These are phyloP conservation scores for Neoseiulus cucumeris DNA, from an alignment of 1,140 invertebrate species.

Conservation along the genomic window DNA sequence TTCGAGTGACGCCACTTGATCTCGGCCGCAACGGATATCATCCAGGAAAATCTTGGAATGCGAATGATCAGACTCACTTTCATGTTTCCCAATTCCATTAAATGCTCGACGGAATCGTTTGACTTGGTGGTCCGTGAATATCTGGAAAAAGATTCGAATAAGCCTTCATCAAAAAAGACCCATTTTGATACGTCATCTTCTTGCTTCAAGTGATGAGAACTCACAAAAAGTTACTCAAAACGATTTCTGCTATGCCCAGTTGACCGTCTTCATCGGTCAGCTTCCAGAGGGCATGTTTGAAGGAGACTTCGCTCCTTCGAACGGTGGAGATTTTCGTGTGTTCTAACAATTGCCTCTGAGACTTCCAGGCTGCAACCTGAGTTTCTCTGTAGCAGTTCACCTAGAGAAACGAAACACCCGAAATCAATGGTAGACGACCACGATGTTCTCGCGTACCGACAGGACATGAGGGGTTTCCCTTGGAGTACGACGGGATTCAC, in stretches of 20 bases:
- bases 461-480: too few relatives aligned
- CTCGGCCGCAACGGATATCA: background rate
- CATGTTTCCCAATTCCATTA: constrained; percentile 88
- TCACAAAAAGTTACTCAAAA: constrained; percentile 82
- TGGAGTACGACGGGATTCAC: constrained; percentile 30
- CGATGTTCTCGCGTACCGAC: too few relatives aligned
- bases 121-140: constrained; percentile 92
- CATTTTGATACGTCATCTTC: too few relatives aligned
- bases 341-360: background rate
- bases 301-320: constrained; percentile 86
- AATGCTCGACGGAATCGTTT: constrained; percentile 89
- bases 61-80: constrained; percentile 43
- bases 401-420: background rate
- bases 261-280: constrained; percentile 93
- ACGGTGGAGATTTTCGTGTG: constrained; percentile 34
- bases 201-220: constrained; percentile 21
- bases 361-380: constrained; percentile 34
- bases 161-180: too few relatives aligned
- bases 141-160: constrained; percentile 24
- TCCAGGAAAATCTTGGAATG: background rate
- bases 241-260: constrained; percentile 82
- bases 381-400: constrained; percentile 57
- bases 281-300: constrained; percentile 94
- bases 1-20: background rate
- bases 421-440: background rate